Percentiles rank a stretch among this genome's conserved stretches.
Conservation (phyloP, 2,888 invertebrate species). For the Cephus pulcher region DNA sequence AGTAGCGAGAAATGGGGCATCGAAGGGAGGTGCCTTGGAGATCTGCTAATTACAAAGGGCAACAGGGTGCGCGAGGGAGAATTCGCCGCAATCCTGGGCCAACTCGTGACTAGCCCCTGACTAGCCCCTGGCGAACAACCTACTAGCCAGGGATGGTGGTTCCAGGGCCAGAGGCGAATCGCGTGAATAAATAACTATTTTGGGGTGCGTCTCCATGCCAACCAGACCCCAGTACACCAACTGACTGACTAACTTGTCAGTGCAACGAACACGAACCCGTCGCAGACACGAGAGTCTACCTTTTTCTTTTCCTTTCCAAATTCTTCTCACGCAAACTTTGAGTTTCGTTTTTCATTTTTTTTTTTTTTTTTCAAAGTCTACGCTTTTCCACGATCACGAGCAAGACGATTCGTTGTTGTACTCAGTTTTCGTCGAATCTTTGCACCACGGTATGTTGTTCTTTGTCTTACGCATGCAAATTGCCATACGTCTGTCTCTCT, state of each 20-base stretch:
- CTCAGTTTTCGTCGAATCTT: not conserved
- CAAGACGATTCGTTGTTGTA: not conserved
- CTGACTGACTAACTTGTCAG: constrained; percentile 41
- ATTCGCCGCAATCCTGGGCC: not conserved
- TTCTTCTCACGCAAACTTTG: not conserved
- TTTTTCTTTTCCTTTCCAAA: not conserved
- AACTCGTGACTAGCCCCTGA: not conserved
- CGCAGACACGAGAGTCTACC: not conserved
- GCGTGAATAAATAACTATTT: constrained; percentile 62
- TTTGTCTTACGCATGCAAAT: not conserved
- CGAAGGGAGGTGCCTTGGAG: constrained; percentile 9
- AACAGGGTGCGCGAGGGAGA: constrained; percentile 28
- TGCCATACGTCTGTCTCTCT: not conserved
- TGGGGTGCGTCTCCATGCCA: constrained; percentile 52
- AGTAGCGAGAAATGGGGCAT: not conserved
- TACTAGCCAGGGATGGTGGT: constrained; percentile 20
- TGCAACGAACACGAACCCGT: constrained; percentile 41
- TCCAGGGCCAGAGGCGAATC: constrained; percentile 50
- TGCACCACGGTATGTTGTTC: not conserved
- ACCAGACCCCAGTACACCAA: constrained; percentile 37
- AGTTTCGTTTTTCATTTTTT: not conserved
- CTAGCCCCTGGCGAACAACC: not conserved
- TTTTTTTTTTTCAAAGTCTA: not conserved
- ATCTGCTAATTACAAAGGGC: constrained; percentile 41
- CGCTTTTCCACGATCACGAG: not conserved